Percentiles rank a stretch among this genome's conserved stretches.
Conservation (phyloP, 2,113 vertebrate genomes). For the Craseonycteris thonglongyai region DNA sequence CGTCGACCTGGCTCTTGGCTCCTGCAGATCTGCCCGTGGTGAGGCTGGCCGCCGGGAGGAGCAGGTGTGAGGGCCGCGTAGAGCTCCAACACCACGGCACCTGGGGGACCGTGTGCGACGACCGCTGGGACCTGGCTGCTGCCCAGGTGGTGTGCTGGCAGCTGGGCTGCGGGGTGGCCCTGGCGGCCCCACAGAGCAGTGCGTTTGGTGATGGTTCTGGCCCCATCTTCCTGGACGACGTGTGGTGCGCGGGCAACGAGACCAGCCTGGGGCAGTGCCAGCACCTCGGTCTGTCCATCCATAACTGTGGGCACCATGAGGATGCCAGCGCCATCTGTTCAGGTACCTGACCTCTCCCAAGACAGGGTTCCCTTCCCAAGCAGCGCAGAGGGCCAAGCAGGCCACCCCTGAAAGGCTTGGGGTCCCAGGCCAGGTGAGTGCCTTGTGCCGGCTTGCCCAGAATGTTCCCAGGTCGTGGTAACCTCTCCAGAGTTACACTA, state of each 20-base stretch:
- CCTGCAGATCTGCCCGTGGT: not conserved
- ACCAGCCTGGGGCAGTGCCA: not conserved
- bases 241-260: not conserved
- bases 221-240: conserved; percentile 23
- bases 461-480: not conserved
- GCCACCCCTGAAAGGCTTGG: fast-evolving
- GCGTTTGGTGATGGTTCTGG: not conserved
- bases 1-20: not conserved
- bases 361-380: not conserved
- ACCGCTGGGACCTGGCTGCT: not conserved
- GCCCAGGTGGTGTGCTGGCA: not conserved
- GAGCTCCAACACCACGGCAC: not conserved
- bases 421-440: fast-evolving
- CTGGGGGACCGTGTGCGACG: not conserved
- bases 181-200: not conserved
- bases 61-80: not conserved
- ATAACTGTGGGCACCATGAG: conserved; percentile 33
- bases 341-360: not conserved
- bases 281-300: not conserved
- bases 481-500: not conserved
- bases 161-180: conserved; percentile 12
- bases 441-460: not conserved
- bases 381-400: not conserved
- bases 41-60: not conserved
- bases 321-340: conserved; percentile 12